Conservation (phyloP, 2,113 vertebrate genomes). For the Microtus richardsoni region DNA sequence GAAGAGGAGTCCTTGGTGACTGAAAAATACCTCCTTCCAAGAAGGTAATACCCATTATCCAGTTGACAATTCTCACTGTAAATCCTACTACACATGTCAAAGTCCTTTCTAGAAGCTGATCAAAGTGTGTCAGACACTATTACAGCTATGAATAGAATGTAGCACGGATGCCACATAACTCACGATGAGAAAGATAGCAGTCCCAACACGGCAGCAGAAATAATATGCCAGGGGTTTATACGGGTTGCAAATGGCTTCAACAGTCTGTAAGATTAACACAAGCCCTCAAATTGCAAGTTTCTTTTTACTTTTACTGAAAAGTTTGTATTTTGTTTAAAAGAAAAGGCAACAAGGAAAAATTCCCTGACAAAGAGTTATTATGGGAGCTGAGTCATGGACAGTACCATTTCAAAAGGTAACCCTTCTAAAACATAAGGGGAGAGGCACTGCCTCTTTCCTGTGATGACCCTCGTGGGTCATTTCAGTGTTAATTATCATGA, state of each 20-base stretch:
- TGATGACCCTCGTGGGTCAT: slow-evolving; percentile 4
- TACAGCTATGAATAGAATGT: slow-evolving; percentile 65
- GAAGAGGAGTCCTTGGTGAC: background rate
- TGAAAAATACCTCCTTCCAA: slow-evolving; percentile 53
- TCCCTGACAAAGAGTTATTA: slow-evolving; percentile 6
- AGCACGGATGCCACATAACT: background rate
- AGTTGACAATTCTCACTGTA: slow-evolving; percentile 54
- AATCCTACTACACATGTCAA: slow-evolving; percentile 53
- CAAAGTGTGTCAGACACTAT: slow-evolving; percentile 17
- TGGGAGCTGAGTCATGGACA: background rate
- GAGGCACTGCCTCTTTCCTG: background rate
- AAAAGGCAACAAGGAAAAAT: background rate
- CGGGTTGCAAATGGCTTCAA: background rate
- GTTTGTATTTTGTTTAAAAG: too few relatives aligned
- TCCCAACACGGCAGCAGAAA: background rate
- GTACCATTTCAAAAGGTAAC: slow-evolving; percentile 41
- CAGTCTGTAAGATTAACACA: background rate
- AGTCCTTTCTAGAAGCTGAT: slow-evolving; percentile 64
- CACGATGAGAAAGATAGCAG: slow-evolving; percentile 47
- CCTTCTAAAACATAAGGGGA: background rate
- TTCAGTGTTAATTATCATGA: slow-evolving; percentile 6
- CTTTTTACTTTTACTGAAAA: background rate
- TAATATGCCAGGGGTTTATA: background rate
- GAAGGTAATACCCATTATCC: slow-evolving; percentile 61
- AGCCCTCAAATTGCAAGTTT: slow-evolving; percentile 13